Evolutionary conservation across 1,140 invertebrate species (phyloP).

Genomic region (Nasonia longicornis): DNA sequence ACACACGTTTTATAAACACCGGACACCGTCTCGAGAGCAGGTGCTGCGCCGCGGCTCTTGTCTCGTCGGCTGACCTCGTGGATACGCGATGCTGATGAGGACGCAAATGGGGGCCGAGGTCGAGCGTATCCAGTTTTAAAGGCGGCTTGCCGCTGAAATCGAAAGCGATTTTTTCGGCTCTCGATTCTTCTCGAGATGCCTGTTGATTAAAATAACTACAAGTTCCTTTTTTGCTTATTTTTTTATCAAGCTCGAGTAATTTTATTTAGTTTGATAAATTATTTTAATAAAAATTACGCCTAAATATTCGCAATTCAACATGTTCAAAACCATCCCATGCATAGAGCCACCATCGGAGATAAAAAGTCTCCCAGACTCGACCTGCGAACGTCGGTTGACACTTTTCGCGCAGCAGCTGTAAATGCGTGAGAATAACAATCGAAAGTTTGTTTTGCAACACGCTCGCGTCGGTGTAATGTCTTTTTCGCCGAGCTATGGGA

Average conservation of each 20-base stretch:
- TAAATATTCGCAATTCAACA: no score
- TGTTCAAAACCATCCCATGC: no score
- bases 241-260: no score
- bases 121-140: constrained; percentile 3
- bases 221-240: no score
- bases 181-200: no score
- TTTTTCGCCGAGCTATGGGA: neutral
- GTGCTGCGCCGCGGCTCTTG: neutral
- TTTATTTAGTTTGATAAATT: no score
- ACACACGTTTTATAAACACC: neutral
- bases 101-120: neutral
- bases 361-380: neutral
- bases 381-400: neutral
- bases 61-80: neutral
- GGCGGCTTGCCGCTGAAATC: neutral
- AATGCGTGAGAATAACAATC: neutral
- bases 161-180: neutral
- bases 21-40: neutral
- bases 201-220: no score
- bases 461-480: neutral
- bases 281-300: no score
- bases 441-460: neutral
- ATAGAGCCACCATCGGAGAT: no score
- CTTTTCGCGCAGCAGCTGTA: neutral
- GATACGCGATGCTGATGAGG: neutral